These are phyloP conservation scores for Deilephila porcellus DNA, from an alignment of 2,888 invertebrate genomes.

Conservation along the genomic window DNA sequence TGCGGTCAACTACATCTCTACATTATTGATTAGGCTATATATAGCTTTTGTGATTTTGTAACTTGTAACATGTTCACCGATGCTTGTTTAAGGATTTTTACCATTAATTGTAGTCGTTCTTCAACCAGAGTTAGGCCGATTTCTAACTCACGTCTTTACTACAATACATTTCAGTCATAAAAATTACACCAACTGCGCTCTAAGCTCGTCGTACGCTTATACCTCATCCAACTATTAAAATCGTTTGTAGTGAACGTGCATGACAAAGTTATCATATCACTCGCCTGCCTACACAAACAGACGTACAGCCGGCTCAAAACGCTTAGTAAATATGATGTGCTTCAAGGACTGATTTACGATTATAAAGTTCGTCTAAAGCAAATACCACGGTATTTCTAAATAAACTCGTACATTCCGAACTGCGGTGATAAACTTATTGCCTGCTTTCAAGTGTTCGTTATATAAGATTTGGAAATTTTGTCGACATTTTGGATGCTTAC, in stretches of 20 bases:
- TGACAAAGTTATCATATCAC: conserved; percentile 55
- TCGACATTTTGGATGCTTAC: not conserved
- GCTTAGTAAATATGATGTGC: conserved; percentile 51
- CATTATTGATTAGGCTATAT: no score
- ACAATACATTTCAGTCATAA: no score
- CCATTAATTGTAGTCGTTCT: no score
- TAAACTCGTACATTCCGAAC: conserved; percentile 18
- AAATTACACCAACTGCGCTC: no score
- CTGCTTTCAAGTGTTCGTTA: conserved; percentile 9
- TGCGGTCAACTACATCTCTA: no score
- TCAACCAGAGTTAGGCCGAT: no score
- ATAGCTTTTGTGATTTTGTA: no score
- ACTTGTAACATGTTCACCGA: no score
- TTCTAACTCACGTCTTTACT: no score
- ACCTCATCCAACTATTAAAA: conserved; percentile 15
- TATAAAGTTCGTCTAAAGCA: conserved; percentile 29
- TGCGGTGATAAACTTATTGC: conserved; percentile 12
- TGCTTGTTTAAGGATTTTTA: no score
- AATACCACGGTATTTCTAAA: conserved; percentile 20
- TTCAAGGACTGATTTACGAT: conserved; percentile 45
- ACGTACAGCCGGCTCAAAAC: conserved; percentile 49
- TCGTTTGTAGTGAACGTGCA: conserved; percentile 14
- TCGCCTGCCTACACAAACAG: conserved; percentile 58
- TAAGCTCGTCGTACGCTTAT: not conserved
- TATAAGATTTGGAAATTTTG: not conserved